Evolutionary conservation across 2,888 invertebrate genomes (phyloP), one percentile per base, ranked within the genome.

Genomic region (Tholera decimalis): DNA sequence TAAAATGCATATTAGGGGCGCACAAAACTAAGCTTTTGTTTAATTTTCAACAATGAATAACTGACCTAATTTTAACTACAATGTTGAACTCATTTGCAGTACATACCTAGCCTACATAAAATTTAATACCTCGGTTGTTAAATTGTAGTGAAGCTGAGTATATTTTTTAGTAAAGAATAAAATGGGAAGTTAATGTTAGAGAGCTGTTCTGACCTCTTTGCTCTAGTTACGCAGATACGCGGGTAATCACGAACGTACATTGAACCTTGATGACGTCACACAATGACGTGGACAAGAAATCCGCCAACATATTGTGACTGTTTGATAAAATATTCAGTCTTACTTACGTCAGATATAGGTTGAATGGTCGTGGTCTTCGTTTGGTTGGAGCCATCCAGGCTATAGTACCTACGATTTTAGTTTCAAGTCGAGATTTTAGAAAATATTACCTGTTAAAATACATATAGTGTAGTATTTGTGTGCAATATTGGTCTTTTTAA

Each of bases 181-280:
- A 78, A 60, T 30, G 28, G 8, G 41, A 59, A 71, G 33, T 33
- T 55, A 51, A 72, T 56, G 30, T 49, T 55, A 18, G 28, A 57
- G 61, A 60, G 33, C 41, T 46, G 41, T 53, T 66, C 35, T 49
- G 54, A 62, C 60, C 59, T 13, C 39, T 70, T 63, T 44, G 66
- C 53, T 71, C 61, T 30, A 76, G 64, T 75, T 66, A 39, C 51
- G 47, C 43, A 54, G 64, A 66, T 50, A 68, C 63, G 55, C 54
- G 56, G 59, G 66, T 62, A 66, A 74, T 75, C 66, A 61, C 26
- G 50, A 49, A 70, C 49, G 78, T 57, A 59, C 77, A 44, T 54
- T 77, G 80, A 77, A 75, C 77, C 35, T 54, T 18, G 9, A 43
- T 78, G 69, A 76, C 69, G 75, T 64, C 59, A 62, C 33, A 41